Base-by-base conservation (phyloP, 2,797 vertebrate species). In the Galago senegalensis region DNA sequence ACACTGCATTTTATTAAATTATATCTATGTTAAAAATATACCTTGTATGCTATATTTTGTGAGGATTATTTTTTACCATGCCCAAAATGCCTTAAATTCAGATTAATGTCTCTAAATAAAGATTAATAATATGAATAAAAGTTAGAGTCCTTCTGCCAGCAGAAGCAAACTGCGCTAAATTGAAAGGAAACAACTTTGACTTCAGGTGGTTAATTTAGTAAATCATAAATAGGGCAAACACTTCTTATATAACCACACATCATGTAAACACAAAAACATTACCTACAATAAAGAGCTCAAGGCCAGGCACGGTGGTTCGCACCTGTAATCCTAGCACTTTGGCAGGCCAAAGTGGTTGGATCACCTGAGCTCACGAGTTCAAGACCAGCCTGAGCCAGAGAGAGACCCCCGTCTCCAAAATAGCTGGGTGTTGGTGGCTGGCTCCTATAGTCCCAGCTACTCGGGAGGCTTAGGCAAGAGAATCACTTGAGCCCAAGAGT, bases 141-240 rank as follows among this genome's bases (percentile, higher is more conserved):
- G 80, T 40, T 34, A 88, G 20, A 69, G 7, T 95, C 17, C 16
- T 65, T 67, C 63, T 65, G 34, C 16, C 69, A 94, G 75, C 43
- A 89, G 94, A 94, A 87, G 17, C 21, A 81, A 96, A 87, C 70
- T 84, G 6, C 8, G 87, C 21, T 23, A 18, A 61, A 77, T 72
- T 91, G 34, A 88, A 83, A 75, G 34, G 27, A 40, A 91, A 40
- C 25, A 87, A 6, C 60, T 83, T 73, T 79, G 49, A 91, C 53
- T 96, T 95, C 87, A 95, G 43, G 75, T 89, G 89, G 20, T 87
- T 92, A 70, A 89, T 90, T 91, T 86, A 90, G 40, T 89, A 92
- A 96, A 94, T 53, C 76, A 87, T 10, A 65, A 86, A 92, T n/a
- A 85, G 29, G 40, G 25, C 31, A 93, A 82, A 87, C 2, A 79